phyloP scores from a whole-genome alignment of 2,888 invertebrate genomes.

The Frankliniella intonsa region DNA sequence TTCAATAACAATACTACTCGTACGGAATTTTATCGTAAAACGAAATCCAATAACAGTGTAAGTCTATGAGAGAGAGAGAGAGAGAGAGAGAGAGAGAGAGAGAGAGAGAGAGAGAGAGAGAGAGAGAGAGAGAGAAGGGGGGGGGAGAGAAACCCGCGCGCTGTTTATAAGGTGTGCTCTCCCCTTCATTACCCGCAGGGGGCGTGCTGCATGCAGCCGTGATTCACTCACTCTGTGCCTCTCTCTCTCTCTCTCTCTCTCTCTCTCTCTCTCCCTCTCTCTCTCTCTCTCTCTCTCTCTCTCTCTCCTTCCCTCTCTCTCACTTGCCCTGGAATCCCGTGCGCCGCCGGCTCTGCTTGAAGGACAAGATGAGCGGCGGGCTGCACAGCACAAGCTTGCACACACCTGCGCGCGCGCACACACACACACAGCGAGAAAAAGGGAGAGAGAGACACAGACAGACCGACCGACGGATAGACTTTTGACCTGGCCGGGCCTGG shows the following conservation, averaged over 20 bases:
- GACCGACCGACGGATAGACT: too few species aligned
- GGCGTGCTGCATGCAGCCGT: neutral
- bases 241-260: too few species aligned
- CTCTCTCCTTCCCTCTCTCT: neutral
- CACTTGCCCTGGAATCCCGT: neutral
- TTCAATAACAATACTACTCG: too few species aligned
- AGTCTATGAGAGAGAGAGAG: neutral
- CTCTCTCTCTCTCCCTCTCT: neutral
- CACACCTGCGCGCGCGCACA: too few species aligned
- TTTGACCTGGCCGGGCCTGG: too few species aligned
- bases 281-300: neutral
- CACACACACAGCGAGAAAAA: too few species aligned
- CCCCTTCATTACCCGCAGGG: neutral
- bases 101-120: neutral
- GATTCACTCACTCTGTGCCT: neutral
- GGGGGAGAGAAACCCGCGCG: neutral
- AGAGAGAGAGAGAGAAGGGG: neutral
- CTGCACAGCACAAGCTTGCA: too few species aligned
- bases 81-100: neutral
- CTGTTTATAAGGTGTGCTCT: too few species aligned
- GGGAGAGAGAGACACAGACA: too few species aligned
- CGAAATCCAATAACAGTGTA: neutral
- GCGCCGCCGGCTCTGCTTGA: too few species aligned
- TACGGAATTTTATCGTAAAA: too few species aligned
- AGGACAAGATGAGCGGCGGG: too few species aligned